These are phyloP conservation scores for Delia radicum DNA, from an alignment of 1,140 invertebrate genomes.

Conservation along the genomic window DNA sequence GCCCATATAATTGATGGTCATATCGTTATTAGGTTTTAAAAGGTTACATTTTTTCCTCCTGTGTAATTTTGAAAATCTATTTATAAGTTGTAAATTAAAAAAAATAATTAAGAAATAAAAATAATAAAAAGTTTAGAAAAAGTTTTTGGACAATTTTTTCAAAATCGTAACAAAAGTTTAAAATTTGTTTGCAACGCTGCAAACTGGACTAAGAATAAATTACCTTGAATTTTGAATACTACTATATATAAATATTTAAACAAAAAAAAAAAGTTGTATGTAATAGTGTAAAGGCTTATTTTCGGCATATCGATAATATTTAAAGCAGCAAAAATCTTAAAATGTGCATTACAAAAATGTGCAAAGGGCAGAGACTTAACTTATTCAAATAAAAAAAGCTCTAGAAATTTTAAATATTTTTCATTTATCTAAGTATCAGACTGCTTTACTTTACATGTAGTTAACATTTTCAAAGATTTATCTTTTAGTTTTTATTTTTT, in stretches of 20 bases:
- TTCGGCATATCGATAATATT: not conserved
- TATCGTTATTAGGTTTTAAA: too few species aligned
- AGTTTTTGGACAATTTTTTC: too few species aligned
- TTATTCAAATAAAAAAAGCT: not conserved
- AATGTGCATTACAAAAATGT: constrained; percentile 1
- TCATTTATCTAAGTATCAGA: not conserved
- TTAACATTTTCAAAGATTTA: not conserved
- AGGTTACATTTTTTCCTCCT: too few species aligned
- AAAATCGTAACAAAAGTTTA: too few species aligned
- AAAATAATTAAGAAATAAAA: too few species aligned
- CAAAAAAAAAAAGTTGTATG: not conserved
- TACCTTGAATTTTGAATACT: not conserved
- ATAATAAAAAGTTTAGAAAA: too few species aligned
- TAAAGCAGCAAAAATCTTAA: not conserved
- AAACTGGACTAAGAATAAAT: not conserved
- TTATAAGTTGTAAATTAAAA: too few species aligned
- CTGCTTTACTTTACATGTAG: not conserved
- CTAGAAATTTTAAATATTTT: not conserved
- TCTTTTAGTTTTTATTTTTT: not conserved
- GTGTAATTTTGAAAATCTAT: too few species aligned
- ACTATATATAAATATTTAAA: not conserved
- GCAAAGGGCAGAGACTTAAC: not conserved
- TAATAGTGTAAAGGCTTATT: not conserved
- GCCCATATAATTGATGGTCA: too few species aligned
- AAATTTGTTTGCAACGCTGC: not conserved